phyloP scores from a whole-genome alignment of 2,797 vertebrate genomes.

The Microctenopoma steveboyesi region DNA sequence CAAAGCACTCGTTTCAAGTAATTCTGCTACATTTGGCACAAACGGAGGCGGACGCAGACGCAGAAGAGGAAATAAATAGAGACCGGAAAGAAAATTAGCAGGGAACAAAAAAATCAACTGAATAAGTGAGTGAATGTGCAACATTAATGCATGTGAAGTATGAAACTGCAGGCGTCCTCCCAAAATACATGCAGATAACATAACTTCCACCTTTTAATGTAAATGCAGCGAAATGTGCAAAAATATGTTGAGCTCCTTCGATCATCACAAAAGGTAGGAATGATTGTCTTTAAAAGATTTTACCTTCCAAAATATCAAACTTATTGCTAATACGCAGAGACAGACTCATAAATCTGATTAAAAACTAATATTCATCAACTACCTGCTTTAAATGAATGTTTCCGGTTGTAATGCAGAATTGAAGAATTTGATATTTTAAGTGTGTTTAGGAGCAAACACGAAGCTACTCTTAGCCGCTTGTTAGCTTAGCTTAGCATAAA shows the following conservation, averaged over 20 bases:
- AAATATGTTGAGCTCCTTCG: no score
- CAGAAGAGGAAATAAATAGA: not conserved
- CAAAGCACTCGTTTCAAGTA: constrained; percentile 19
- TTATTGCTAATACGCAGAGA: no score
- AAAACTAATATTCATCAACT: no score
- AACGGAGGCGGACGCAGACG: constrained; percentile 7
- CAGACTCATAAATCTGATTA: no score
- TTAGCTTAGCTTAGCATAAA: constrained; percentile 1
- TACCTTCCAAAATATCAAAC: no score
- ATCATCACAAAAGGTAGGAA: no score
- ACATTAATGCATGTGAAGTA: not conserved
- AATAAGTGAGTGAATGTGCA: no score
- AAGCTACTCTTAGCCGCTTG: not conserved
- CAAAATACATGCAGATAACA: not conserved
- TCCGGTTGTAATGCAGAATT: not conserved
- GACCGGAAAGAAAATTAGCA: not conserved
- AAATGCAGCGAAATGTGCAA: not conserved
- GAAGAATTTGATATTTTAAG: not conserved
- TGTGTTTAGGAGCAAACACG: no score
- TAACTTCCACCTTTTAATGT: not conserved
- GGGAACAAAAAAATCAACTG: not conserved
- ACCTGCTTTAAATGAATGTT: no score
- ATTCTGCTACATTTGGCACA: constrained; percentile 53
- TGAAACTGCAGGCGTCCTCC: not conserved
- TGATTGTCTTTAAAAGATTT: no score